A percentile compares a stretch with the other conserved stretches of the same genome.
These are phyloP conservation scores for Gambusia holbrooki DNA, from an alignment of 2,113 vertebrate species.

Conservation along the genomic window DNA sequence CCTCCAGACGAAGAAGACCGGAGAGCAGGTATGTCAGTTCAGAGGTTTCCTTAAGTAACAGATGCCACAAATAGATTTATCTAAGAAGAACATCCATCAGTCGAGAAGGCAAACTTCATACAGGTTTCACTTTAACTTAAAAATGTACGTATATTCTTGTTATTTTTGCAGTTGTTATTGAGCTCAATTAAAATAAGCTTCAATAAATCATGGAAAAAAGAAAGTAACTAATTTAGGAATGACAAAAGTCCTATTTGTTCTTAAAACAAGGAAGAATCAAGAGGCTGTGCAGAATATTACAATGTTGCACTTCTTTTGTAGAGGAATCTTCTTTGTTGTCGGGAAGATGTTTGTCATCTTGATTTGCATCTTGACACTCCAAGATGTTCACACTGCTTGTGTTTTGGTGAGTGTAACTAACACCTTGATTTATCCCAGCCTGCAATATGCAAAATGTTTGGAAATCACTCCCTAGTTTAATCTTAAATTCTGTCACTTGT, in stretches of 20 bases:
- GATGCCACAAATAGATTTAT: background rate
- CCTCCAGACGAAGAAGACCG: constrained; percentile 1
- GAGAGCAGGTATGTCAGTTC: constrained; percentile 41
- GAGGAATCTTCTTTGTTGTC: background rate
- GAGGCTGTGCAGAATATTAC: background rate
- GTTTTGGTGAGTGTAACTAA: constrained; percentile 56
- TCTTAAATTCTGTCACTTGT: background rate
- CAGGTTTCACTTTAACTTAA: background rate
- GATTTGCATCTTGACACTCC: constrained; percentile 55
- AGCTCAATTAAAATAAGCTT: background rate
- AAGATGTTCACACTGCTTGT: constrained; percentile 47
- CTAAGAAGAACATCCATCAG: background rate
- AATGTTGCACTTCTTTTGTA: background rate
- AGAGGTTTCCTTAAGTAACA: background rate
- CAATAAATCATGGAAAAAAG: background rate
- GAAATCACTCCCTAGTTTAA: no score
- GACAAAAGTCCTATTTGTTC: background rate
- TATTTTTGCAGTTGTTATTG: background rate
- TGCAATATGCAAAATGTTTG: background rate
- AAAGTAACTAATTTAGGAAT: background rate
- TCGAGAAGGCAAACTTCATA: background rate
- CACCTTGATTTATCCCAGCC: background rate
- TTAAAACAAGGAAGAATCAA: background rate
- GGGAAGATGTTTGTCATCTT: constrained; percentile 64
- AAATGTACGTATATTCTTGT: background rate